These are phyloP conservation scores for Calephelis perditalis DNA, from an alignment of 2,888 invertebrate species.

Conservation along the genomic window DNA sequence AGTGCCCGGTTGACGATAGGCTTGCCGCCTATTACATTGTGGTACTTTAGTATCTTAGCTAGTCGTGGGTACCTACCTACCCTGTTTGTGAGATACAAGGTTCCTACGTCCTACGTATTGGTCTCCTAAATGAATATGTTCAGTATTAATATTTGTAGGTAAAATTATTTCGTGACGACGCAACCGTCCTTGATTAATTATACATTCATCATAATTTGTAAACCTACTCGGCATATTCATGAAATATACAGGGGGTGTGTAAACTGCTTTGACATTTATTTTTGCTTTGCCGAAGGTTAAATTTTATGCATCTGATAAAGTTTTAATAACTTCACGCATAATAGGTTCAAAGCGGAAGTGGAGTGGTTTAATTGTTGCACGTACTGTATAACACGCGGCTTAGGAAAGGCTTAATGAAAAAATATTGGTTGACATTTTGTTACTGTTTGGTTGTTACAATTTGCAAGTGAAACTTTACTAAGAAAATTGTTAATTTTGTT, in stretches of 20 bases:
- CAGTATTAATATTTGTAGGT: slow-evolving; percentile 1
- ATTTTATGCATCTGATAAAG: slow-evolving; percentile 8
- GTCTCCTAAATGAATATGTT: neutral
- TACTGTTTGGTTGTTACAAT: too few species aligned
- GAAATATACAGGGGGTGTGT: slow-evolving; percentile 17
- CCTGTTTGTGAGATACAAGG: too few species aligned
- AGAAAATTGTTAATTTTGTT: too few species aligned
- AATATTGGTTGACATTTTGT: too few species aligned
- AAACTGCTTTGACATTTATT: slow-evolving; percentile 12
- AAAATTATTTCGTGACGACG: slow-evolving; percentile 15
- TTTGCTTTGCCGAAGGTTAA: neutral
- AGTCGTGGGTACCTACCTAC: too few species aligned
- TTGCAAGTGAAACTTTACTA: too few species aligned
- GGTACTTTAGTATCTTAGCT: too few species aligned
- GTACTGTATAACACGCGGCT: neutral
- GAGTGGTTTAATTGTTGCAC: slow-evolving; percentile 3
- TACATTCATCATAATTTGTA: slow-evolving; percentile 23
- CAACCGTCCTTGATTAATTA: slow-evolving; percentile 13
- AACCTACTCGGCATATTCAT: slow-evolving; percentile 22
- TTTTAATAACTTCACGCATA: slow-evolving; percentile 12
- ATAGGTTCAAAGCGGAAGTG: slow-evolving; percentile 2
- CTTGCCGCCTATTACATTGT: too few species aligned
- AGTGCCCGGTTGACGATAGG: too few species aligned
- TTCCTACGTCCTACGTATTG: too few species aligned
- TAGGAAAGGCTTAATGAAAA: too few species aligned